A percentile compares a stretch with the other conserved stretches of the same genome.
These are phyloP conservation scores for Blastobasis lacticolella DNA, from an alignment of 2,888 invertebrate species.

Conservation along the genomic window DNA sequence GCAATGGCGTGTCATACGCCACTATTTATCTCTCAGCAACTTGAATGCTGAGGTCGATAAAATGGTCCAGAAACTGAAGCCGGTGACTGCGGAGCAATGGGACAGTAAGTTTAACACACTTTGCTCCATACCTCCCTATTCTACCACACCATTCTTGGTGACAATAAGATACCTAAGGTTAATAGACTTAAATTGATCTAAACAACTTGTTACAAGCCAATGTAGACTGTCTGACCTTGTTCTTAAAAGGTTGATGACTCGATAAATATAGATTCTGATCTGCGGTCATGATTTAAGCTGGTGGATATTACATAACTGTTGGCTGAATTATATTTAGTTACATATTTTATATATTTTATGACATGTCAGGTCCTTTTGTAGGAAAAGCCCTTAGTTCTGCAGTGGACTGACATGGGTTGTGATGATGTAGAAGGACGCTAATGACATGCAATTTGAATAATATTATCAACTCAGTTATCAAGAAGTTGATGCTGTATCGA, in stretches of 20 bases:
- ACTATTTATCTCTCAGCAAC: conserved; percentile 51
- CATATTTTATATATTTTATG: too few relatives aligned
- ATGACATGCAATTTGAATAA: too few relatives aligned
- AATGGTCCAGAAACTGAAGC: conserved; percentile 49
- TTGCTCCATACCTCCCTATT: background rate
- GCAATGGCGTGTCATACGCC: conserved; percentile 60
- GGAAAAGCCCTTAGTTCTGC: too few relatives aligned
- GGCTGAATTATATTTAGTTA: too few relatives aligned
- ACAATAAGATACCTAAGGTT: too few relatives aligned
- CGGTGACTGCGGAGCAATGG: conserved; percentile 54
- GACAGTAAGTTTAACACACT: conserved; percentile 43
- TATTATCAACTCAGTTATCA: too few relatives aligned
- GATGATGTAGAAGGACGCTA: too few relatives aligned
- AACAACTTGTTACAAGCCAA: background rate
- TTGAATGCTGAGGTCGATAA: conserved; percentile 55
- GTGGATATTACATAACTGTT: too few relatives aligned
- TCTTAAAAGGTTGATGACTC: background rate
- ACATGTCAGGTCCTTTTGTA: too few relatives aligned
- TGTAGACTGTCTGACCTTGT: background rate
- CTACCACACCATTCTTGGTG: too few relatives aligned
- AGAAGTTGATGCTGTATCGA: too few relatives aligned
- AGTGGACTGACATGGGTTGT: too few relatives aligned
- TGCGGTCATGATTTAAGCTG: background rate
- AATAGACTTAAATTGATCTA: background rate
- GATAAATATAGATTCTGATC: background rate